Base-by-base conservation (phyloP, 2,888 invertebrate species). In the Allolobophora icterica region DNA sequence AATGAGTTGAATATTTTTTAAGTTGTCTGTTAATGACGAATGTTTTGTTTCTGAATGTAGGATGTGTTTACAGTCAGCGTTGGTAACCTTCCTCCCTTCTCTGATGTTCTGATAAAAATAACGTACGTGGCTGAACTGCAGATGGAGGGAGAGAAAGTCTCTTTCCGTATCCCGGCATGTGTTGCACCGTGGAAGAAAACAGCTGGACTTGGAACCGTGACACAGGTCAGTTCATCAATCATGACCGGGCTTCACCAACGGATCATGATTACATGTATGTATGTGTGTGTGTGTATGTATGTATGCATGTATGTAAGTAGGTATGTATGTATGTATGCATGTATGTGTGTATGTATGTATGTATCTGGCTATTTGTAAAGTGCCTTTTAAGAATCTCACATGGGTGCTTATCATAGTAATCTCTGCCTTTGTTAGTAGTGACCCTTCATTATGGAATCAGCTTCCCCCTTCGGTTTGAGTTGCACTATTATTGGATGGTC, bases 11-110 rank as follows among this genome's bases (percentile, higher is more conserved):
- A n/a, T n/a, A n/a, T n/a, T 71, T 71, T 71, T 30, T n/a, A 8
- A 11, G n/a, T 11, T 30, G 17, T 71, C 71, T 71, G 71, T 71
- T n/a, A 71, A 30, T 89, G 17, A 89, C 11, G 24, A 52, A 11
- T 42, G n/a, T 17, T 33, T 90, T 4, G 11, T 71, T 83, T 90
- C 5, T 35, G 3, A 6, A 11, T n/a, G 34, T 45, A 95, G 95
- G 95, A 95, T 92, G 94, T 95, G 90, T 95, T 95, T 92, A 95
- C 95, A 34, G 95, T 95, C 35, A 95, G 94, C 93, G 95, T 96
- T 40, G 95, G 95, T 24, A 96, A 96, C 92, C 93, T 95, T 19
- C 95, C 95, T 5, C 93, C 95, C 6, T 91, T 93, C 17, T 94
- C 94, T n/a, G 92, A 92, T 38, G 95, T 95, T 6, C 92, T 95